These are phyloP conservation scores for Tiliacea aurago DNA, from an alignment of 2,888 invertebrate genomes.

Conservation along the genomic window DNA sequence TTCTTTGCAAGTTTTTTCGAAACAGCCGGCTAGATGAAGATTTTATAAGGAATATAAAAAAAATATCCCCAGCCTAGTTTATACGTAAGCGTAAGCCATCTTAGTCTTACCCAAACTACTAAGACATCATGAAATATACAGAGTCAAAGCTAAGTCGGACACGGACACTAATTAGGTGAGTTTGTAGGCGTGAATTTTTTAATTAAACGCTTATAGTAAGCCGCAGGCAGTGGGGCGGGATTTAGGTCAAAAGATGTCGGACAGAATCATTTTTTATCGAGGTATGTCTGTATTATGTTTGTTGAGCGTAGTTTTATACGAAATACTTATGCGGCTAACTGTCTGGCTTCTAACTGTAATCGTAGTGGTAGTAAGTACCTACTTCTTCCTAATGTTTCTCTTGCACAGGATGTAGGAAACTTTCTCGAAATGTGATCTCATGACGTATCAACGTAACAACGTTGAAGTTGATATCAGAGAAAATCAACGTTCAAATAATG, in stretches of 20 bases:
- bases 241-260: constrained; percentile 59
- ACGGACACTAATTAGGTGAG: constrained; percentile 63
- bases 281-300: constrained; percentile 16
- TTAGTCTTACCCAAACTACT: constrained; percentile 26
- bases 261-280: constrained; percentile 55
- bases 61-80: background rate
- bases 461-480: background rate
- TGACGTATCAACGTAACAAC: background rate
- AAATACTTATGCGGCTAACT: background rate
- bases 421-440: background rate
- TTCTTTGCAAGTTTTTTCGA: too few relatives aligned
- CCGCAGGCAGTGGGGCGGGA: constrained; percentile 53
- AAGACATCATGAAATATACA: constrained; percentile 48
- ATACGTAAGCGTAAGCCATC: constrained; percentile 14
- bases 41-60: too few relatives aligned
- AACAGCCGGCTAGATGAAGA: too few relatives aligned
- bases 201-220: constrained; percentile 69
- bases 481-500: background rate
- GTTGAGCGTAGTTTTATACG: background rate
- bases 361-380: background rate
- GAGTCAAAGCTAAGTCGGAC: constrained; percentile 59
- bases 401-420: too few relatives aligned
- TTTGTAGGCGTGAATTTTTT: constrained; percentile 68
- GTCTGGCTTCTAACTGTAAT: background rate
- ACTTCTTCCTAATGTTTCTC: too few relatives aligned